Percentiles rank a stretch among this genome's conserved stretches.
phyloP scores from a whole-genome alignment of 2,113 vertebrate species.

The Donacobius atricapilla region DNA sequence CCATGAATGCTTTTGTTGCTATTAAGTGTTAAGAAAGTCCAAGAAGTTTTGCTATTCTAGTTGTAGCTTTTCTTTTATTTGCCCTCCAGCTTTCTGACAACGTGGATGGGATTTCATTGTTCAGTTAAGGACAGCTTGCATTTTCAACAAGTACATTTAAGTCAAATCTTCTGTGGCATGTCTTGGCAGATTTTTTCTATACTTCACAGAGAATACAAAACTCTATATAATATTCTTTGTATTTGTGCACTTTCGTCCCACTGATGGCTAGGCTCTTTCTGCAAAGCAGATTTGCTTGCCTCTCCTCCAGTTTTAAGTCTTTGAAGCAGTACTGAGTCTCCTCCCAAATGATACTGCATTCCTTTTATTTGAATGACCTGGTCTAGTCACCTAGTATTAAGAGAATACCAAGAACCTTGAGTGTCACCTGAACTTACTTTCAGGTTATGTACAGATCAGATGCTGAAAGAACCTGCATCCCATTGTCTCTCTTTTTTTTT shows the following conservation, averaged over 20 bases:
- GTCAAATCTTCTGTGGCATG: background rate
- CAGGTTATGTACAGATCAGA: background rate
- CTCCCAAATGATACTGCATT: background rate
- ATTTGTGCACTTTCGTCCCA: background rate
- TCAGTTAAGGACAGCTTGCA: background rate
- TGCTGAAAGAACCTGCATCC: background rate
- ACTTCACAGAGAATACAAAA: background rate
- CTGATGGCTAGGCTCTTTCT: background rate
- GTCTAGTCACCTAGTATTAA: background rate
- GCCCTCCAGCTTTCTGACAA: background rate
- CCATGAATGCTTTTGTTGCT: background rate
- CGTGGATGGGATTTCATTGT: background rate
- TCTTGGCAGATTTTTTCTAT: background rate
- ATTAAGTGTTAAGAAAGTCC: background rate
- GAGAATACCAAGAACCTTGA: background rate
- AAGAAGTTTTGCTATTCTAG: background rate
- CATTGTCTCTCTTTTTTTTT: background rate
- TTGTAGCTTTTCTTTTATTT: background rate
- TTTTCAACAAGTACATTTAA: background rate
- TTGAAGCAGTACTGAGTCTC: background rate
- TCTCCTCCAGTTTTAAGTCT: background rate
- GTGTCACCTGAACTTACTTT: background rate
- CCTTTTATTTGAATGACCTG: background rate
- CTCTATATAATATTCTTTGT: background rate
- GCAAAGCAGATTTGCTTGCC: background rate